Evolutionary conservation across 2,797 vertebrate species (phyloP), one percentile per base, ranked within the genome.

Genomic region (Hyperoplus immaculatus): DNA sequence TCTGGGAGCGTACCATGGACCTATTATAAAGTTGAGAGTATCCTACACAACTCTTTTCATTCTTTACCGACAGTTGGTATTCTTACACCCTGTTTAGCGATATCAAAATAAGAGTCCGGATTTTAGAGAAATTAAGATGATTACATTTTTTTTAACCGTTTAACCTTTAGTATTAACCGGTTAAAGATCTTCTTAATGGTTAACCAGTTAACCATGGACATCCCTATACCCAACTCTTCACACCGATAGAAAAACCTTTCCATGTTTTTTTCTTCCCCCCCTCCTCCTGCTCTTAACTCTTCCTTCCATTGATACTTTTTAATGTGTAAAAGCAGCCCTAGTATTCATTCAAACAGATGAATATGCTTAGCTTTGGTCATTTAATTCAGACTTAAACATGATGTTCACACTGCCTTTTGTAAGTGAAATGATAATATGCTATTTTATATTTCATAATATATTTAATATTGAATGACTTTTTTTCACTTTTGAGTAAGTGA

Each of bases 221-320:
- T 29, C 29, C 29, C 29, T 29, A 29, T 29, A 29, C 80, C 77
- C 77, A 71, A 64, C 63, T 39, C 77, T 72, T 63, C 68, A 62
- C 36, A 49, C 51, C 74, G 4, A 69, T 41, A 39, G 59, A 7
- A 65, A 71, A 29, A 3, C 9, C 8, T 56, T 50, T n/a, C n/a
- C 43, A n/a, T 12, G 57, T 75, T 66, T 45, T 8, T 42, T 56
- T 8, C n/a, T n/a, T 8, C 18, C 12, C 38, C 45, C 13, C 45
- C 65, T 46, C 60, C 42, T 60, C 66, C 62, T 68, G 62, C 70
- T 83, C n/a, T 67, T 42, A 6, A 16, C 10, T 61, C 67, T 50
- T 67, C 51, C 1, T 29, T 56, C 38, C 4, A 14, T 29, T 55
- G 49, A 60, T 54, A 4, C 13, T 49, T 68, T 69, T 45, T 39